Base-by-base conservation (phyloP, 2,888 invertebrate genomes). In the Gari tellinella region DNA sequence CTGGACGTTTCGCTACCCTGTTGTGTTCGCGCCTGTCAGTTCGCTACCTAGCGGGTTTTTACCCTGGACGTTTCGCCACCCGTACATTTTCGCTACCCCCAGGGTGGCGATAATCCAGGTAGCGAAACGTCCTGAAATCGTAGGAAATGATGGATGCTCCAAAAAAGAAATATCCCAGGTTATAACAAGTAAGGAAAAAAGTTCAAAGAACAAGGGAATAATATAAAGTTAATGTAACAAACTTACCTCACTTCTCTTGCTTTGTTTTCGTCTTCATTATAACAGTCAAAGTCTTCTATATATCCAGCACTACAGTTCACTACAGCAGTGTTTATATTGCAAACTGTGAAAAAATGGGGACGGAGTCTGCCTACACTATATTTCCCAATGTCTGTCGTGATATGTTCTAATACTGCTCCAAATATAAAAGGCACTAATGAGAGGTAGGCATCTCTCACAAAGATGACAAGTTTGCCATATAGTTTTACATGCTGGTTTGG, bases 271-370 rank as follows among this genome's bases (percentile, higher is more conserved):
- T 81, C 75, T 17, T 67, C 72, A 7, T 82, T 85, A 2, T 78
- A 80, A 58, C 89, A 89, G 5, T 80, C 77, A 69, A 85, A 83
- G 15, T 85, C 80, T 21, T 62, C 68, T 10, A 89, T 81, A 65
- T 84, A 89, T 12, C 82, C 72, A 46, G 51, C 46, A 15, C 62
- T 51, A 53, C 82, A 82, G 31, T 82, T 62, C 19, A 82, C 52
- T 51, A 67, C 61, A 2, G 74, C 75, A 58, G 86, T 86, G 62
- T 91, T 77, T 2, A 99, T 99, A 63, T 94, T 93, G 90, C 99
- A 99, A 0, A 98, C 95, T 83, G 94, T 94, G 90, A 97, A 94
- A 93, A 99, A 99, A 93, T 99, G 98, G 37, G 99, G 99, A 83
- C 99, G 94, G 82, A 99, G 93, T 63, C 98, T 94, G 43, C 99